Evolutionary conservation across 2,113 vertebrate species (phyloP), one percentile per base, ranked within the genome.

Genomic region (Platysternon megacephalum): DNA sequence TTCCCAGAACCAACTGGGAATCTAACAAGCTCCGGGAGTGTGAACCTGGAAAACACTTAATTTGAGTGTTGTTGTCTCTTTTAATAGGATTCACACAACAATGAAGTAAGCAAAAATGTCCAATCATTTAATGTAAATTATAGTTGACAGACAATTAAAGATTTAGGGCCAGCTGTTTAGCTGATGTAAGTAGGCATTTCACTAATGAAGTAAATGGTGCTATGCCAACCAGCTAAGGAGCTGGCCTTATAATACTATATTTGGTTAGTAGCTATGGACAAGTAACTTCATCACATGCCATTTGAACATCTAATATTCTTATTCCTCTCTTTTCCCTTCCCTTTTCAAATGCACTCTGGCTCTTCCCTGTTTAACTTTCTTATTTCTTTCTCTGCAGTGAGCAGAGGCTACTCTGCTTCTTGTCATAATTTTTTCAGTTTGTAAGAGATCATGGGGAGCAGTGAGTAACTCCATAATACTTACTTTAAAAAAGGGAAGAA

Each of bases 371-470:
- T 97, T 96, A 94, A 82, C 84, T 90, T 93, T 82, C 93, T 85
- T 74, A 55, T 94, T 92, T 89, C 79, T 87, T 93, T 94, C 89
- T 87, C n/a, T 95, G 61, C 3, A 35, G 82, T 94, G 93, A 85
- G 95, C 83, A 89, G 89, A 95, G 49, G 88, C 84, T 82, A 80
- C 89, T 2, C 3, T 93, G 80, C 78, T 35, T 82, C 93, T 94
- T 88, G 53, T 90, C 79, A 46, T 95, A 91, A 84, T 94, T 95
- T 86, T 96, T 93, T 91, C 92, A 95, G 95, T 91, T 87, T 87
- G 48, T 85, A 87, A 87, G 87, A 90, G 87, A 87, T 86, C 86
- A 90, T 53, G 86, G 85, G 74, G 93, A 97, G 68, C 90, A 94
- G 85, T 91, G 95, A 96, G 93, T 93, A 95, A 84, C 93, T 89